Evolutionary conservation across 2,113 vertebrate species (phyloP), one percentile per base, ranked within the genome.

Genomic region (Pseudopodoces humilis): DNA sequence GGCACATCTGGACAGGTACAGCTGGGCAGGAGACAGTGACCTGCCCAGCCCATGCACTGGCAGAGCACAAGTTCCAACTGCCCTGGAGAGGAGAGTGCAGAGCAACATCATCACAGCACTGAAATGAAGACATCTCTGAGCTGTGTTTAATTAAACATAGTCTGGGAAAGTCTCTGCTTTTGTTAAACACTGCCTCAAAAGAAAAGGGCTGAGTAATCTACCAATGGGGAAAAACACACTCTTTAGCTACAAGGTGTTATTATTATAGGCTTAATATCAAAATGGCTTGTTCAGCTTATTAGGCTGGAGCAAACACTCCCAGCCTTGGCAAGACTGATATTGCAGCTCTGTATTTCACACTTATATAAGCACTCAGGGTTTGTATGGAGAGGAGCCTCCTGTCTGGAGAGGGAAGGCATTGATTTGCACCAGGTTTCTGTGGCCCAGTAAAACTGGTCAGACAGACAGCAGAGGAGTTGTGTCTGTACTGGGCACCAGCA

Each of bases 231-330:
- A 83, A 95, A 92, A 43, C 39, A 93, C 12, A 58, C 50, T 80
- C 93, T 92, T 75, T 7, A 92, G 87, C 84, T 92, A 91, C 93
- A 90, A 91, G 77, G 84, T 88, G 79, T 70, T 96, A 96, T 92
- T 93, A 95, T 95, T 92, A 95, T 15, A 94, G 87, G 82, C 71
- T 97, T 95, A 83, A 88, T 91, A 91, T 90, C 94, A 91, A 88
- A 96, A 91, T 37, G 67, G 62, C 63, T 94, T 62, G 77, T 91
- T 80, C 82, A 59, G 53, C 24, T 76, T 77, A 71, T 46, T 35
- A 91, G 74, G 39, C 37, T 70, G 52, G 67, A 94, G 63, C 41
- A 83, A 91, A 88, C 10, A 63, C 55, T 89, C 50, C 35, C 64
- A 74, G 71, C 50, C 68, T 47, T 52, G 52, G 39, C 68, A 70